These are phyloP conservation scores for Epirrhoe tristata DNA, from an alignment of 2,888 invertebrate genomes.

Conservation along the genomic window DNA sequence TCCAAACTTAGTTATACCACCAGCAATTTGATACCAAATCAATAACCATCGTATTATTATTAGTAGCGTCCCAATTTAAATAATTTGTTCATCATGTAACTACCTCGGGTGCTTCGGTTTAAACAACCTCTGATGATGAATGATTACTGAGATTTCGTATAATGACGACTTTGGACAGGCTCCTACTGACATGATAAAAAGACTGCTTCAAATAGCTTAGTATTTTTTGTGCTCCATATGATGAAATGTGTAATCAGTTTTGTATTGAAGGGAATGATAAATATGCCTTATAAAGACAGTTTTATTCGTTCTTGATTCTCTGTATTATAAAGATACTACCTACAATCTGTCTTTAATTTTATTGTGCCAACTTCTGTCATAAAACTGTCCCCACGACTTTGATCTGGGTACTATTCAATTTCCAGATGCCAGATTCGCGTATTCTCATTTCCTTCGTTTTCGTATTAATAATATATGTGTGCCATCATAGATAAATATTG, in stretches of 20 bases:
- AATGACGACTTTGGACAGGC: conserved; percentile 72
- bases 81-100: conserved; percentile 57
- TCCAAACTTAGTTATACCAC: conserved; percentile 39
- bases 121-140: conserved; percentile 79
- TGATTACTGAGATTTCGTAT: conserved; percentile 81
- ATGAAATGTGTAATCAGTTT: conserved; percentile 70
- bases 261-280: conserved; percentile 52
- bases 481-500: conserved; percentile 1
- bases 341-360: conserved; percentile 1
- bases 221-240: conserved; percentile 49
- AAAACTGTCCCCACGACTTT: conserved; percentile 16
- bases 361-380: conserved; percentile 13
- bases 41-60: conserved; percentile 52
- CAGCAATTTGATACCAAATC: conserved; percentile 45
- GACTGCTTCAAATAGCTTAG: conserved; percentile 45
- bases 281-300: conserved; percentile 40
- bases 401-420: conserved; percentile 22
- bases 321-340: background rate
- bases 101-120: conserved; percentile 68
- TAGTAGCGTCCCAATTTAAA: conserved; percentile 57
- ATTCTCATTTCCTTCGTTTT: conserved; percentile 10
- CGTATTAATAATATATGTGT: background rate
- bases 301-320: background rate
- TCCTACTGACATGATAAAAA: conserved; percentile 67
- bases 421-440: conserved; percentile 11